phyloP scores from a whole-genome alignment of 2,797 vertebrate genomes.

The Hafferia zeledoni region DNA sequence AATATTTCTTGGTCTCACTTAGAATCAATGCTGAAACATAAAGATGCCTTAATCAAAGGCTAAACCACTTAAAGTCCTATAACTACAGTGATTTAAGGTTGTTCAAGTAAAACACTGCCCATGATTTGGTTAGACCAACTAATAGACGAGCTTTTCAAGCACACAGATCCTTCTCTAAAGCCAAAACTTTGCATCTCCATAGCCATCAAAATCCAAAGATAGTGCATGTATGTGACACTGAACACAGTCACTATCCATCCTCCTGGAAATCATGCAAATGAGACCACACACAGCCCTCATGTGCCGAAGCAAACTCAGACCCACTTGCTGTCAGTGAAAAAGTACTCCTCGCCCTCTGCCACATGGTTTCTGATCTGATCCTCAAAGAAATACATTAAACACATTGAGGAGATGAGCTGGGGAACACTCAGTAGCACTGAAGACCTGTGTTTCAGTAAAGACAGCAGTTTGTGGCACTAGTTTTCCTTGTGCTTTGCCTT shows the following conservation, averaged over 20 bases:
- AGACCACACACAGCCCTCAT: neutral
- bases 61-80: neutral
- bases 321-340: neutral
- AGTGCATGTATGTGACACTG: accelerated
- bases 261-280: neutral
- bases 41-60: neutral
- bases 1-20: neutral
- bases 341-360: neutral
- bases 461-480: neutral
- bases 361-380: neutral
- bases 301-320: neutral
- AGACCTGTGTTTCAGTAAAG: neutral
- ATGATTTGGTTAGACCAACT: neutral
- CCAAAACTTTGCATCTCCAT: neutral
- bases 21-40: neutral
- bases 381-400: neutral
- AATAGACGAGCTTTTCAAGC: neutral
- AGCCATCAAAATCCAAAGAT: neutral
- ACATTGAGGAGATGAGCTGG: neutral
- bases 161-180: neutral
- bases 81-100: neutral
- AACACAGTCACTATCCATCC: accelerated
- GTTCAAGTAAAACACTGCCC: neutral
- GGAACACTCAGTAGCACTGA: neutral
- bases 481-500: neutral